These are phyloP conservation scores for Ceratoteleas bidentatus DNA, from an alignment of 1,140 invertebrate species.

Conservation along the genomic window DNA sequence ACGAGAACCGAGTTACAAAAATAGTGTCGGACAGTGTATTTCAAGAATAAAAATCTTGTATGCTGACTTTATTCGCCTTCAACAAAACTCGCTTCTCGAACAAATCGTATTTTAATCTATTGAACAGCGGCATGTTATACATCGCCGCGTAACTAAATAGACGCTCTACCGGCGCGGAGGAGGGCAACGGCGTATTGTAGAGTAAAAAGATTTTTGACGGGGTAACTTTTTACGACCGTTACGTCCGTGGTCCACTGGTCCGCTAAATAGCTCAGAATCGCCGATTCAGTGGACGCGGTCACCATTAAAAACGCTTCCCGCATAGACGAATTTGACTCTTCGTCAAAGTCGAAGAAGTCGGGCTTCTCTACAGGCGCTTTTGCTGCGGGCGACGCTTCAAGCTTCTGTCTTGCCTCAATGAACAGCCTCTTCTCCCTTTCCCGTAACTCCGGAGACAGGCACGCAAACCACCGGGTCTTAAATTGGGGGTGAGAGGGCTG, in stretches of 20 bases:
- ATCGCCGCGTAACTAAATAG: conserved; percentile 15
- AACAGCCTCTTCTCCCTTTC: background rate
- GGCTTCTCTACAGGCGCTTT: background rate
- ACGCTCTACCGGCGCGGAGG: conserved; percentile 4
- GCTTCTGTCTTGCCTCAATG: background rate
- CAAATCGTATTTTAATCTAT: background rate
- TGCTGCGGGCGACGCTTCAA: background rate
- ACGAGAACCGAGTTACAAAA: no score
- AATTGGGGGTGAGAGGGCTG: conserved; percentile 3
- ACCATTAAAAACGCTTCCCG: background rate
- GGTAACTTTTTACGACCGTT: background rate
- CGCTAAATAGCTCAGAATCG: background rate
- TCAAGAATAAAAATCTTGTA: no score
- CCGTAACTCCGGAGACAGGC: background rate
- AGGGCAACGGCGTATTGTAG: conserved; percentile 8
- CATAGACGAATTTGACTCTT: background rate
- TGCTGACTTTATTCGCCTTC: background rate
- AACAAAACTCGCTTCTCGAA: conserved; percentile 8
- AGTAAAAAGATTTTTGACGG: background rate
- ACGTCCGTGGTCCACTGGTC: background rate
- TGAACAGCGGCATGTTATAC: conserved; percentile 4
- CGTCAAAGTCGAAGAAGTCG: background rate
- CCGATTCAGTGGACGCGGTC: background rate
- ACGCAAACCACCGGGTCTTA: background rate
- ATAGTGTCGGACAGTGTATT: no score